Base-by-base conservation (phyloP, 2,113 vertebrate species). In the Diadophis punctatus region DNA sequence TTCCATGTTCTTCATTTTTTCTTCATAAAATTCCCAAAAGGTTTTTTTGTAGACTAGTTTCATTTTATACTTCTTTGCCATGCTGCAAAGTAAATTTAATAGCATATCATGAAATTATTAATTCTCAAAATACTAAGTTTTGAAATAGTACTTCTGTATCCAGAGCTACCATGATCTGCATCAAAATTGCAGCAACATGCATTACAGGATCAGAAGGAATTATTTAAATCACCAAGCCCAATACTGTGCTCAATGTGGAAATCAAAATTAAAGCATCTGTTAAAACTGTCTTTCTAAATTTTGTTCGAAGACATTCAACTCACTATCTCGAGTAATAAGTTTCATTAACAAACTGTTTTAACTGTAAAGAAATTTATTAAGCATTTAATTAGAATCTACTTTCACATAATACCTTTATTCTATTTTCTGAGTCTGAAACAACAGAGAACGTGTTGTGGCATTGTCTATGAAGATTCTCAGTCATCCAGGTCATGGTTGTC, bases 11-110 rank as follows among this genome's bases (percentile, higher is more conserved):
- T 98, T 98, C 95, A 99, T 96, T 89, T 99, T 99, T 95, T 99
- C 98, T 94, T 99, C 97, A 93, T 98, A 99, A 96, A 99, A 99
- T 94, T 99, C 98, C 0, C 96, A 96, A 97, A 99, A 99, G 4
- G 98, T 98, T 96, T 98, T 98, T 97, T 98, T 99, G 95, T 98
- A 97, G 87, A 99, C 97, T 90, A 99, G 97, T 88, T 98, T 98
- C 99, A 99, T 99, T 93, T 98, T 98, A 96, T 99, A 98, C 39
- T 98, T 98, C 96, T 98, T 98, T 0, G 98, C 98, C 99, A 99
- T 99, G 97, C 99, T 99, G 97, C 93, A 86, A 96, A 97, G 25
- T 96, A 91, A 90, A 49, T 90, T 12, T 63, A 93, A 39, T 52
- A 90, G 49, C 60, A 30, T 22, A 52, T 55, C 1, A 18, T 0